phyloP scores from a whole-genome alignment of 2,113 vertebrate species.

The Cervus canadensis region DNA sequence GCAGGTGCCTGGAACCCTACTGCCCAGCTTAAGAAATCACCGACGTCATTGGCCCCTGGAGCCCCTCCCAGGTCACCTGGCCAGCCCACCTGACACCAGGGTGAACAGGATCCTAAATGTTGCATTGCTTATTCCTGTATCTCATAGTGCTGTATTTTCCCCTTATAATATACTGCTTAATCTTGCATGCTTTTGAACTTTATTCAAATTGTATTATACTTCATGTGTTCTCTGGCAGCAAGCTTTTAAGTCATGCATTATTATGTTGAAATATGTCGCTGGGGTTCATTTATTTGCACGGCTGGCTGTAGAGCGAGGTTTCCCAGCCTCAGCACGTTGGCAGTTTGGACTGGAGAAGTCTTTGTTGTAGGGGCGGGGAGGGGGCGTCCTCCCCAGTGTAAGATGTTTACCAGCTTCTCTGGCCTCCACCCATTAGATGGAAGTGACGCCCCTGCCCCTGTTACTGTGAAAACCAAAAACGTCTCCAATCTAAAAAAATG shows the following conservation, averaged over 20 bases:
- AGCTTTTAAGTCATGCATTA: background rate
- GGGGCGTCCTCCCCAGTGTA: accelerated
- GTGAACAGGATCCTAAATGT: background rate
- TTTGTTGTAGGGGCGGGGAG: no score
- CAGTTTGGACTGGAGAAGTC: background rate
- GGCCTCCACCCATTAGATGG: background rate
- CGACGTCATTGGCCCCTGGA: background rate
- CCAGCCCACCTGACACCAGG: background rate
- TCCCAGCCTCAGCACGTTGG: background rate
- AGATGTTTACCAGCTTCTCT: background rate
- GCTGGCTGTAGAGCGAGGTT: background rate
- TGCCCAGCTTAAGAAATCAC: background rate
- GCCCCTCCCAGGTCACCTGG: background rate
- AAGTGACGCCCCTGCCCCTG: background rate
- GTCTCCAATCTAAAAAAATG: background rate
- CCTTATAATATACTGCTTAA: background rate
- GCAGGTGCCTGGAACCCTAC: background rate
- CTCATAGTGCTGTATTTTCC: background rate
- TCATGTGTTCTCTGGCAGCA: background rate
- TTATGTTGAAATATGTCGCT: accelerated
- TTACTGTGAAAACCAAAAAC: no score
- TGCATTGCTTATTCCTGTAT: background rate
- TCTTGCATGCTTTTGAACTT: background rate
- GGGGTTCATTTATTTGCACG: background rate
- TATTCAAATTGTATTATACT: background rate